These are phyloP conservation scores for Melanitta fusca DNA, from an alignment of 2,797 vertebrate genomes.

Conservation along the genomic window DNA sequence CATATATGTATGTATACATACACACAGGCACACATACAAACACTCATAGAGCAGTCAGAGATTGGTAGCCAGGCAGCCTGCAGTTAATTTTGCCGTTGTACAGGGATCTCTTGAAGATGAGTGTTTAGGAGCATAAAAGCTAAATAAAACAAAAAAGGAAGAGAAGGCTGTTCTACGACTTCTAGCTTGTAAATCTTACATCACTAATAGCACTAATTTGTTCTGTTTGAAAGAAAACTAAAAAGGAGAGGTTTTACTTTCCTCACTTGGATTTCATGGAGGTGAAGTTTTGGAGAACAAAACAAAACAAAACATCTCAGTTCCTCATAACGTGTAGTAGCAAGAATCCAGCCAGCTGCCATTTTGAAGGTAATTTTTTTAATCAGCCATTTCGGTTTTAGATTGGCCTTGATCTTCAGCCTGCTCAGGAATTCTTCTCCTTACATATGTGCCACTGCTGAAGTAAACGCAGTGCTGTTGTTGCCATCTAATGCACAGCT, in stretches of 20 bases:
- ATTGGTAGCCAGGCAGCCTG: background rate
- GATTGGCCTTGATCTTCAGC: constrained; percentile 49
- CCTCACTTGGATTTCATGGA: constrained; percentile 2
- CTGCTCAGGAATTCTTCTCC: constrained; percentile 40
- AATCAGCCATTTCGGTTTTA: constrained; percentile 71
- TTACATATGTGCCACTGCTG: constrained; percentile 13
- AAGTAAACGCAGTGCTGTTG: constrained; percentile 47
- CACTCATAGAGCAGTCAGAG: background rate
- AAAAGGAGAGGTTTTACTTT: constrained; percentile 5
- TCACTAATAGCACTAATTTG: constrained; percentile 30
- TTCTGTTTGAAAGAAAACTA: constrained; percentile 15
- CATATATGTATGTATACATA: background rate
- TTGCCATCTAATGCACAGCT: constrained; percentile 16
- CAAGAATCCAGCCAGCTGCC: constrained; percentile 63
- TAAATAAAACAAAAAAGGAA: constrained; percentile 33
- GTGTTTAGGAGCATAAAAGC: background rate
- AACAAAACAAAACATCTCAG: constrained; percentile 39
- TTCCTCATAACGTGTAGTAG: constrained; percentile 43
- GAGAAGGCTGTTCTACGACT: background rate
- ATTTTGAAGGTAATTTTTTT: constrained; percentile 73
- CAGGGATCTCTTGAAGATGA: background rate
- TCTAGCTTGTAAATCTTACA: constrained; percentile 1
- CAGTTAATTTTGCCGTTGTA: background rate
- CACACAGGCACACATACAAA: background rate
- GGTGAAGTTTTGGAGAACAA: constrained; percentile 33